Percentiles rank a stretch among this genome's conserved stretches.
phyloP scores from a whole-genome alignment of 2,113 vertebrate species.

The Castor canadensis region DNA sequence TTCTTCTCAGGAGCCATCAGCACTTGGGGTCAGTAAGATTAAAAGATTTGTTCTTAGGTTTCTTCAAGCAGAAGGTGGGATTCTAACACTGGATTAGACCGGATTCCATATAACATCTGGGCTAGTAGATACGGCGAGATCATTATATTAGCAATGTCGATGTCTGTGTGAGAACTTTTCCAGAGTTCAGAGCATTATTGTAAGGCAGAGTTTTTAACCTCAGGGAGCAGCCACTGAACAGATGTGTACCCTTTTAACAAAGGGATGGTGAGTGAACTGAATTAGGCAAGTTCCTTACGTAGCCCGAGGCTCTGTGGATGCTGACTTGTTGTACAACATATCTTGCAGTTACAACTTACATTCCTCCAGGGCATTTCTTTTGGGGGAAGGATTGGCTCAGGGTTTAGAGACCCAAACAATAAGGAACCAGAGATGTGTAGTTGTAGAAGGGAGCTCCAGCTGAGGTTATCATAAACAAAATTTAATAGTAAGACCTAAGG shows the following conservation, averaged over 20 bases:
- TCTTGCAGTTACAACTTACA: neutral
- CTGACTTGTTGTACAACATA: neutral
- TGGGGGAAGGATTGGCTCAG: neutral
- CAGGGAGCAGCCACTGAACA: neutral
- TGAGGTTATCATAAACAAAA: neutral
- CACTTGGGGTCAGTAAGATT: neutral
- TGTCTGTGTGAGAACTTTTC: neutral
- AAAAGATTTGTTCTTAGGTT: neutral
- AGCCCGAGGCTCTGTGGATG: neutral
- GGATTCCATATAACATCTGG: neutral
- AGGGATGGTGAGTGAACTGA: neutral
- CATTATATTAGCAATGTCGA: neutral
- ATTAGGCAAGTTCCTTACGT: neutral
- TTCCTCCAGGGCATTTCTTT: neutral
- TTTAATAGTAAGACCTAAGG: neutral
- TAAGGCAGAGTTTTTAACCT: neutral
- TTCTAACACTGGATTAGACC: neutral
- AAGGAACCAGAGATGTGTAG: neutral
- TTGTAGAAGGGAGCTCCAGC: neutral
- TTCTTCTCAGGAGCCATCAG: neutral
- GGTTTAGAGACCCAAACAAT: neutral
- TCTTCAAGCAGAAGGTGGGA: neutral
- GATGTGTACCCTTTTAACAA: neutral
- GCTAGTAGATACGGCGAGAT: neutral
- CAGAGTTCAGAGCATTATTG: neutral